Base-by-base conservation (phyloP, 2,113 vertebrate species). In the Mustela nigripes region DNA sequence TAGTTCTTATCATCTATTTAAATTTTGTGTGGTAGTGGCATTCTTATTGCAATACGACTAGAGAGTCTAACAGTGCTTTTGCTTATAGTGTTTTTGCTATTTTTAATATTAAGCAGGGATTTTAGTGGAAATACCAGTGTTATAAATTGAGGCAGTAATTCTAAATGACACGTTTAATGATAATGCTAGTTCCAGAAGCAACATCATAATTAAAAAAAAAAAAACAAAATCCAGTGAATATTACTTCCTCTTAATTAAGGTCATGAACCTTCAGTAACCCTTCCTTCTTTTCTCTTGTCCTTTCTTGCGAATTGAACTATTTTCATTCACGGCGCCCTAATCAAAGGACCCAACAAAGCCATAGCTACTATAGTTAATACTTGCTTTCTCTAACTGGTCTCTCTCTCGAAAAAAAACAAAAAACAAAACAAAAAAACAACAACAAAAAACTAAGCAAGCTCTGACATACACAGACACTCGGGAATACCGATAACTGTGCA, bases 41-140 rank as follows among this genome's bases (percentile, higher is more conserved):
- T 69, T 96, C 73, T 98, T 80, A 92, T 36, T 67, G 94, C 83
- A 97, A 83, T 69, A 96, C 79, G 81, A 58, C 80, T 91, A 93
- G 48, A 96, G 98, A 96, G 98, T 39, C 33, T 39, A 97, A 94
- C 95, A 97, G 97, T 98, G 97, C 95, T 98, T 98, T 97, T 96
- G 90, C 95, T 94, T 96, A 97, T n/a, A 95, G 94, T 89, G 92
- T 97, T 95, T 98, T 97, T 98, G 91, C 81, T 96, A 73, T 69
- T 98, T 98, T 97, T 96, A 95, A 94, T 95, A 92, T 36, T 95
- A 94, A 96, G 73, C 42, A 53, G 58, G 3, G 74, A 50, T 86
- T 87, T 92, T 53, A 90, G 86, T 90, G 86, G 73, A 81, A 96
- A 96, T 78, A 78, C 36, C 50, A 76, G 80, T 79, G 42, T 67